Base-by-base conservation (phyloP, 2,888 invertebrate species). In the Cheilosia soror region DNA sequence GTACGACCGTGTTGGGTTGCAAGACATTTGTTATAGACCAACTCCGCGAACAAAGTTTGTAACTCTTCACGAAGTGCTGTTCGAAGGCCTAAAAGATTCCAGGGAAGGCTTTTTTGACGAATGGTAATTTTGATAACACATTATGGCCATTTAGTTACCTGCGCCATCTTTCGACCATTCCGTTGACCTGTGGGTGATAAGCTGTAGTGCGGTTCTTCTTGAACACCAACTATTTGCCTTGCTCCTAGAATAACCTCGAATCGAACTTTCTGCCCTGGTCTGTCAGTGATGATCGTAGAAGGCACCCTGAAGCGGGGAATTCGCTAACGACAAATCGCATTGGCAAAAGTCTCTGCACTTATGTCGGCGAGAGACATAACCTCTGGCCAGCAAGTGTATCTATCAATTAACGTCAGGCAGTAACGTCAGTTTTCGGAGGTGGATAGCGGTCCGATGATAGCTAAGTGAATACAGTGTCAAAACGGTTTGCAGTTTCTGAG, bases 101-200 rank as follows among this genome's bases (percentile, higher is more conserved):
- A 31, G 9, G 27, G 53, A 2, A 53, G 11, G 5, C 25, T 13
- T 51, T 51, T 40, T 5, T 1, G 25, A 27, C 33, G 33, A 65
- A 7, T 11, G 3, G 7, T 11, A 15, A 6, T 42, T 7, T 9
- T 53, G 29, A 20, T 55, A n/a, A 15, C 60, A 68, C 42, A 58
- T 76, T 15, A 76, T 49, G n/a, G 68, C 68, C 0, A 91, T 75
- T 75, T 2, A 75, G 20, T 5, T 66, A 20, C 0, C 58, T 49
- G 29, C 58, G 75, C 90, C 90, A 91, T 15, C 66, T 44, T 49
- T 75, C 58, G n/a, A 66, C 88, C 76, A 91, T 88, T 0, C 91
- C 92, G 60, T 93, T 92, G 0, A 90, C 84, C 44, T 88, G 86
- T 15, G 92, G 90, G 78, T 92, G 90, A 79, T 91, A 90, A 5